A percentile compares a stretch with the other conserved stretches of the same genome.
phyloP scores from a whole-genome alignment of 2,113 vertebrate species.

The Brachirus orientalis region DNA sequence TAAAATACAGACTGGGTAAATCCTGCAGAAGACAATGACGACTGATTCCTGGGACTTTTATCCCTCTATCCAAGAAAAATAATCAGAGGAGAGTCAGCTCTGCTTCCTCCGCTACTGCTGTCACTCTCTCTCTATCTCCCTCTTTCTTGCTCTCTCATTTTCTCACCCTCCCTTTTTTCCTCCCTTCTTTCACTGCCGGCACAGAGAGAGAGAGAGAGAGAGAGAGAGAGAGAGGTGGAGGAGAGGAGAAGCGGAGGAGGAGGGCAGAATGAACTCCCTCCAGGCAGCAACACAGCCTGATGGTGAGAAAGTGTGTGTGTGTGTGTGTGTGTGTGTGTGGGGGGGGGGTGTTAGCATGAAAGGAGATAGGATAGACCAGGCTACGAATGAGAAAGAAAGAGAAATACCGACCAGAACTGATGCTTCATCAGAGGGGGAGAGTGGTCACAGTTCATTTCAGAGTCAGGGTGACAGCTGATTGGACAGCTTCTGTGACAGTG shows the following conservation, averaged over 20 bases:
- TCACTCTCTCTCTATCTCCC: constrained; percentile 61
- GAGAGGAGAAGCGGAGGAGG: constrained; percentile 72
- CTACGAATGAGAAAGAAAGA: constrained; percentile 49
- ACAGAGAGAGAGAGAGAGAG: constrained; percentile 33
- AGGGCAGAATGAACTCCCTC: constrained; percentile 80
- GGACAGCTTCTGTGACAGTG: constrained; percentile 89
- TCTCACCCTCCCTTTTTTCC: constrained; percentile 57
- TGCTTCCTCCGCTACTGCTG: constrained; percentile 69
- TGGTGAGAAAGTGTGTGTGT: constrained; percentile 60
- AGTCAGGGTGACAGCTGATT: constrained; percentile 92
- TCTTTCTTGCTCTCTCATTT: constrained; percentile 50
- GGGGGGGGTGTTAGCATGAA: constrained; percentile 27
- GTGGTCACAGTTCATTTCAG: constrained; percentile 90
- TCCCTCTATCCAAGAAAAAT: constrained; percentile 80
- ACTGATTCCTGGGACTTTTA: constrained; percentile 71
- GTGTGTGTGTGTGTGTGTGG: constrained; percentile 20
- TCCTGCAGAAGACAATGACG: constrained; percentile 72
- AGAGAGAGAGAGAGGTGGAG: constrained; percentile 69
- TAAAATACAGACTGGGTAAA: constrained; percentile 80
- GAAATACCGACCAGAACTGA: constrained; percentile 81
- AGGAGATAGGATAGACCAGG: constrained; percentile 45
- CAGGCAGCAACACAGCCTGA: constrained; percentile 79
- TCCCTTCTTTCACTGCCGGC: constrained; percentile 75
- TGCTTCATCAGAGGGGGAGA: constrained; percentile 89
- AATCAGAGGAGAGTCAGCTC: constrained; percentile 71